These are phyloP conservation scores for Dicaeum eximium DNA, from an alignment of 2,113 vertebrate species.

Conservation along the genomic window DNA sequence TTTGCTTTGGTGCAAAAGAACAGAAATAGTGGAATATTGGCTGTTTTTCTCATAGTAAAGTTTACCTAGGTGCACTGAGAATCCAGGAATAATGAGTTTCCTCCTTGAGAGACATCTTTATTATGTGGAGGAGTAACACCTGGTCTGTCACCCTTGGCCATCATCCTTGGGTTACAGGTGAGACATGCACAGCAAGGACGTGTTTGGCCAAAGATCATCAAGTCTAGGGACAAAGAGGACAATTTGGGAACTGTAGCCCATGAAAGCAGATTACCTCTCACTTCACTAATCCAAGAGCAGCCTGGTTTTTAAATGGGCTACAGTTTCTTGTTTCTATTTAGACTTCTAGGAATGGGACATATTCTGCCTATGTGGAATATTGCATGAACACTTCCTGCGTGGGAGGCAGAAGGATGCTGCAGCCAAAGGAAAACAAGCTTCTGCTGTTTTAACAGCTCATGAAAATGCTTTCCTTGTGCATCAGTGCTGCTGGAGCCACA, in stretches of 20 bases:
- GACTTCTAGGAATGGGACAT: constrained; percentile 47
- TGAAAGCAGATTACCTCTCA: background rate
- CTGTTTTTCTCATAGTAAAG: background rate
- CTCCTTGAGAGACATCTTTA: background rate
- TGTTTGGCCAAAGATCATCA: background rate
- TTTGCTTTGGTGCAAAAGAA: background rate
- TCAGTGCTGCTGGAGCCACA: constrained; percentile 18
- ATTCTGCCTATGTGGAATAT: constrained; percentile 14
- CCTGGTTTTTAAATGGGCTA: background rate
- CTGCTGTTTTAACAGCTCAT: constrained; percentile 45
- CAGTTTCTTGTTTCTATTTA: constrained; percentile 13
- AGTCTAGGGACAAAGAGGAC: background rate
- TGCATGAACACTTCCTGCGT: constrained; percentile 19
- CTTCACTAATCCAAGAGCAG: background rate
- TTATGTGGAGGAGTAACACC: background rate
- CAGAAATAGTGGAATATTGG: background rate
- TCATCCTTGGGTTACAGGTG: background rate
- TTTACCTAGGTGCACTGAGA: background rate
- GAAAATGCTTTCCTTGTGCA: constrained; percentile 58
- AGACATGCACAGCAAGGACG: background rate
- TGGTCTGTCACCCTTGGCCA: background rate
- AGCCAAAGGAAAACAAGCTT: constrained; percentile 46
- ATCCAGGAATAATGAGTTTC: background rate
- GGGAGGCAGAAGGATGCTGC: constrained; percentile 22
- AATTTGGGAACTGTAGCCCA: background rate